Conservation (phyloP, 2,113 vertebrate species). For the Anoura caudifer region DNA sequence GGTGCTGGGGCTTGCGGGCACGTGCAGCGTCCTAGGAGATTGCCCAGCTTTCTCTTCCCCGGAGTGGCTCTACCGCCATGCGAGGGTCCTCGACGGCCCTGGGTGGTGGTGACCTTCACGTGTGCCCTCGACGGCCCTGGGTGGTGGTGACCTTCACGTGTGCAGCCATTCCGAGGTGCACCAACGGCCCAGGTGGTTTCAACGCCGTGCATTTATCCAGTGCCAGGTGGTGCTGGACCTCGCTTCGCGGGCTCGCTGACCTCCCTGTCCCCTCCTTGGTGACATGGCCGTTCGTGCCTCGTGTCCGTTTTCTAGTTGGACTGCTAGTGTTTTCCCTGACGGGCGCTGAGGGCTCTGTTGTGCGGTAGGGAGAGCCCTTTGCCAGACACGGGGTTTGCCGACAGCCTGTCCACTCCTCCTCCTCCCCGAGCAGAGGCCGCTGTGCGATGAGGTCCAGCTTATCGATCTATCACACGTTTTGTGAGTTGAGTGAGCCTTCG, state of each 20-base stretch:
- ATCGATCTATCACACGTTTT: fast-evolving
- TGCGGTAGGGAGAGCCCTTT: fast-evolving
- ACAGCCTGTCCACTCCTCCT: fast-evolving
- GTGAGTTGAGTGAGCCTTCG: not conserved
- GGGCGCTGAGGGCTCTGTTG: fast-evolving
- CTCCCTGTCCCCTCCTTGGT: fast-evolving
- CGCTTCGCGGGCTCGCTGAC: fast-evolving
- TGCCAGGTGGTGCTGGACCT: fast-evolving
- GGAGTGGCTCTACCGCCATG: fast-evolving
- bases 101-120: no score
- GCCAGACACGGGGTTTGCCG: fast-evolving
- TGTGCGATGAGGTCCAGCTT: not conserved
- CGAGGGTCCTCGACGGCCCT: no score
- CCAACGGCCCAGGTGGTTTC: no score
- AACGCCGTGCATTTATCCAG: not conserved
- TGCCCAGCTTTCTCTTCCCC: no score
- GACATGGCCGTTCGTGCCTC: fast-evolving
- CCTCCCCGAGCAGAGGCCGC: fast-evolving
- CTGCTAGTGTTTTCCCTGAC: no score
- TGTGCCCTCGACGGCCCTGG: fast-evolving
- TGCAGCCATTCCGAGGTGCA: not conserved
- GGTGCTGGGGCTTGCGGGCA: fast-evolving
- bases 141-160: fast-evolving
- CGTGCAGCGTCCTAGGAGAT: not conserved
- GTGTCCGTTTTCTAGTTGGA: not conserved